A percentile compares a stretch with the other conserved stretches of the same genome.
Evolutionary conservation across 2,113 vertebrate species (phyloP).

Genomic region (Thermophis baileyi): DNA sequence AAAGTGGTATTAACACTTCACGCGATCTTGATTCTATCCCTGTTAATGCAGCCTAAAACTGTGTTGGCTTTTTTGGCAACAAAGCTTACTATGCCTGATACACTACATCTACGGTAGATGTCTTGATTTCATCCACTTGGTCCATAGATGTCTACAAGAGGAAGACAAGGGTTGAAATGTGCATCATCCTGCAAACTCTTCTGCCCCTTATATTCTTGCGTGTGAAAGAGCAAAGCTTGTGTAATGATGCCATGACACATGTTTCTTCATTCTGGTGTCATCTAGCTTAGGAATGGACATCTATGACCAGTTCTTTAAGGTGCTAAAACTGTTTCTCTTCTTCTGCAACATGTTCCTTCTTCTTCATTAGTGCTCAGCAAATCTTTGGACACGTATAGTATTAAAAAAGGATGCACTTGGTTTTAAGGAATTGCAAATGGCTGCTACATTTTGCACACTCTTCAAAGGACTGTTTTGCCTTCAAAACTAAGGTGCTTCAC

Average conservation of each 20-base stretch:
- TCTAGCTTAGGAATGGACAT: neutral
- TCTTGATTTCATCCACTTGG: neutral
- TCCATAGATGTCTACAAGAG: neutral
- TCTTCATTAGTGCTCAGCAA: neutral
- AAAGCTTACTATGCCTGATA: neutral
- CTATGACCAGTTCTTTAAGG: neutral
- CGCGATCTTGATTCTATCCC: too few relatives aligned
- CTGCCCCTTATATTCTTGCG: neutral
- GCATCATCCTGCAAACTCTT: neutral
- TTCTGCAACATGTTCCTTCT: neutral
- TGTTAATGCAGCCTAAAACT: too few relatives aligned
- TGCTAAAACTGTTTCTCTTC: neutral
- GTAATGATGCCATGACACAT: neutral
- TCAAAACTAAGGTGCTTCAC: neutral
- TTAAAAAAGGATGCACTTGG: neutral
- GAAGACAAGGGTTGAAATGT: neutral
- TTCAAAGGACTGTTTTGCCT: neutral
- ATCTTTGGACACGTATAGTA: neutral
- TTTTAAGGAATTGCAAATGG: neutral
- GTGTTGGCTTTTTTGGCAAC: too few relatives aligned
- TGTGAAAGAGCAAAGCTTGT: neutral
- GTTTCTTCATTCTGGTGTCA: neutral
- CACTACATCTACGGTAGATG: neutral
- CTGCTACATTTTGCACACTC: neutral
- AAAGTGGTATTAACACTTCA: too few relatives aligned